Evolutionary conservation across 2,888 invertebrate genomes (phyloP), one percentile per base, ranked within the genome.

Genomic region (Calameuta idolon): DNA sequence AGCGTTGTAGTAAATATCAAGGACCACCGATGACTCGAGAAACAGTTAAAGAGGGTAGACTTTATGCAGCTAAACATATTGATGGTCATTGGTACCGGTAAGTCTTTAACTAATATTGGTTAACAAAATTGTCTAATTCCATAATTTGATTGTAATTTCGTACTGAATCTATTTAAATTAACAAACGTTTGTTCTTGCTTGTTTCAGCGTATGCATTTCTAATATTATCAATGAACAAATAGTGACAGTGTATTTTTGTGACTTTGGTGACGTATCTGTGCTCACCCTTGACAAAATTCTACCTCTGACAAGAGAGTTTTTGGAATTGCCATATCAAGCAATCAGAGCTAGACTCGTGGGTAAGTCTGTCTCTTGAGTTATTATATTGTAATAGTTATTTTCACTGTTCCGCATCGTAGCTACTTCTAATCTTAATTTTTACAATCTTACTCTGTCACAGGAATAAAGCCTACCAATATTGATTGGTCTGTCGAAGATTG

Each of bases 401-500:
- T 77, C 9, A 75, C 23, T 12, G 74, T 33, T 75, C 35, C 71
- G 68, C 33, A 23, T 40, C 79, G 73, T 40, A 40, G 71, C 73
- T 68, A 71, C 69, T 34, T 37, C 12, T 75, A 74, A 81, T 81
- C 30, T 34, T 76, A 12, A 30, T 35, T 73, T 75, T 76, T 15
- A 5, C 5, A 40, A 9, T 75, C 35, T 74, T 74, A 55, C 75
- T 77, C 82, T 87, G 93, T 78, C 79, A 69, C 90, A 93, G 94
- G 94, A 83, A 93, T 94, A 74, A 91, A 89, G 85, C 94, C 94
- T 68, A 90, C 92, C 33, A 93, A 94, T 83, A 92, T 92, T 85
- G 95, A 96, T 90, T 96, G 96, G 96, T 93, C 94, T 0, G 94
- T 95, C 83, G 95, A 95, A 84, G 96, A 96, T 90, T 96, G 96